Evolutionary conservation across 2,888 invertebrate species (phyloP).

Genomic region (Cepaea hortensis): DNA sequence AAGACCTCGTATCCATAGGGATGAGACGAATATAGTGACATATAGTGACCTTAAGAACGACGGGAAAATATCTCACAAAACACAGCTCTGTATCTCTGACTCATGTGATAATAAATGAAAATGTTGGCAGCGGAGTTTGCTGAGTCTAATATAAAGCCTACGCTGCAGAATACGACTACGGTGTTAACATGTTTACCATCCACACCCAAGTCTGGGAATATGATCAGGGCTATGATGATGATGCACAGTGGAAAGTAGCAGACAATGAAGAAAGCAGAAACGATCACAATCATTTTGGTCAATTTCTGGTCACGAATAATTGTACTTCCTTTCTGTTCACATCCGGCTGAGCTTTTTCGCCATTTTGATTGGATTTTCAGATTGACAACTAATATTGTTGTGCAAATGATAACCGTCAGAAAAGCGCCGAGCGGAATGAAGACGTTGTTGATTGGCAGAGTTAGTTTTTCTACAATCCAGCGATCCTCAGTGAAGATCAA

Average conservation of each 20-base stretch:
- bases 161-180: not conserved
- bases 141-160: slow-evolving; percentile 4
- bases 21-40: too few relatives aligned
- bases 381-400: not conserved
- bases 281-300: slow-evolving; percentile 11
- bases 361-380: slow-evolving; percentile 1
- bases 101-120: slow-evolving; percentile 38
- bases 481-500: not conserved
- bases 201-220: slow-evolving; percentile 1
- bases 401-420: slow-evolving; percentile 3
- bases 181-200: not conserved
- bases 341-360: not conserved
- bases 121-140: slow-evolving; percentile 20
- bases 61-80: slow-evolving; percentile 5
- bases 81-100: slow-evolving; percentile 17
- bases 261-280: slow-evolving; percentile 9
- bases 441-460: not conserved
- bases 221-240: slow-evolving; percentile 3
- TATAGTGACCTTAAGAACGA: too few relatives aligned
- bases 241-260: not conserved
- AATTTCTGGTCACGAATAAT: not conserved
- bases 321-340: not conserved
- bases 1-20: too few relatives aligned
- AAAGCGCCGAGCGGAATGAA: slow-evolving; percentile 10
- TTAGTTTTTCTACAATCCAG: not conserved